A percentile compares a stretch with the other conserved stretches of the same genome.
Conservation (phyloP, 64 coral and sea anemone species). For the Montipora capricornis region DNA sequence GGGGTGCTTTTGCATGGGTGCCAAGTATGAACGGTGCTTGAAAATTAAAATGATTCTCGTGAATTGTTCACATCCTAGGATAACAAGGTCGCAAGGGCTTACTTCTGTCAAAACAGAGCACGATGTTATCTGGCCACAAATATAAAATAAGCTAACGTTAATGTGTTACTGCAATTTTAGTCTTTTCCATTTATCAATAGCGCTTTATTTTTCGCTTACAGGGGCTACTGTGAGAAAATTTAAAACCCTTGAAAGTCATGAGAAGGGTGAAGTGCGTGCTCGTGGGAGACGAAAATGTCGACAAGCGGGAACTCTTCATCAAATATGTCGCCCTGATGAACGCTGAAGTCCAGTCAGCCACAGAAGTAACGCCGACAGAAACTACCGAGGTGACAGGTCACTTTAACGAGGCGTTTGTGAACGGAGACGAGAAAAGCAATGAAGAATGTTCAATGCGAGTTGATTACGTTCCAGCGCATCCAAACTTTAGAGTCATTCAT, state of each 20-base stretch:
- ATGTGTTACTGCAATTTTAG: neutral
- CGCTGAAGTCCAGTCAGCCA: constrained; percentile 20
- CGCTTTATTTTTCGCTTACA: neutral
- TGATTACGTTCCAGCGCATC: neutral
- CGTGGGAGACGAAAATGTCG: constrained; percentile 83
- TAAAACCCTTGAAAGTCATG: constrained; percentile 14
- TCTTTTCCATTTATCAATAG: neutral
- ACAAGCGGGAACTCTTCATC: constrained; percentile 83
- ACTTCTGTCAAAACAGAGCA: no score
- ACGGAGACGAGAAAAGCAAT: neutral
- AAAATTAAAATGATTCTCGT: no score
- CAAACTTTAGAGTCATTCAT: constrained; percentile 27
- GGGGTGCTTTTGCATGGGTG: no score
- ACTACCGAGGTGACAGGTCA: neutral
- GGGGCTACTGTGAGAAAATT: neutral
- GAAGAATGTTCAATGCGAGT: neutral
- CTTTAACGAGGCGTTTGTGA: neutral
- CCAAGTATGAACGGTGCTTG: no score
- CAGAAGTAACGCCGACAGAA: neutral
- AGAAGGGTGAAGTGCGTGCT: constrained; percentile 88
- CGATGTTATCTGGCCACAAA: no score
- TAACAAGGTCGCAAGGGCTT: no score
- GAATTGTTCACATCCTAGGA: no score
- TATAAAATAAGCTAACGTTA: no score
- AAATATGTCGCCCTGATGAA: constrained; percentile 45